Conservation (phyloP, 2,797 vertebrate species). For the Enteromius argenteus region DNA sequence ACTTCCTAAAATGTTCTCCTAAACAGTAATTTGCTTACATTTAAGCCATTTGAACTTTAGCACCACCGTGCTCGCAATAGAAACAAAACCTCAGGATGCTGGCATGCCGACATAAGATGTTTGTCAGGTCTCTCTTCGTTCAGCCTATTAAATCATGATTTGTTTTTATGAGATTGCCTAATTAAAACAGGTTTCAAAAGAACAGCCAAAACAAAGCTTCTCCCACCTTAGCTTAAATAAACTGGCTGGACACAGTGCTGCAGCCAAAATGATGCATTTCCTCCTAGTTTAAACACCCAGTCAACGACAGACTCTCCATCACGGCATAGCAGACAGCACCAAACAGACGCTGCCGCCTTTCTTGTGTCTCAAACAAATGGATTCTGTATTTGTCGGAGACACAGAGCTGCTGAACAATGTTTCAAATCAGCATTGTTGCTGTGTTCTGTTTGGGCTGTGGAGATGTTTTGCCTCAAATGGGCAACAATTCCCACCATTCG, state of each 20-base stretch:
- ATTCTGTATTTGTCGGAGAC: slow-evolving; percentile 36
- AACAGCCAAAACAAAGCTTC: slow-evolving; percentile 49
- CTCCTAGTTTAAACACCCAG: slow-evolving; percentile 57
- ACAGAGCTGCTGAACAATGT: slow-evolving; percentile 37
- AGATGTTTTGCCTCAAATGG: slow-evolving; percentile 4
- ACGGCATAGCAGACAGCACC: slow-evolving; percentile 24
- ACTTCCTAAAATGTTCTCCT: slow-evolving; percentile 24
- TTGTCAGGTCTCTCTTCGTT: slow-evolving; percentile 26
- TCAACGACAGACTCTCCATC: slow-evolving; percentile 57
- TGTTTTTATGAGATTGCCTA: slow-evolving; percentile 47
- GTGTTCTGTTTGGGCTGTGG: slow-evolving; percentile 23
- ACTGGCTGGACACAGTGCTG: slow-evolving; percentile 37
- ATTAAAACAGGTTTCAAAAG: slow-evolving; percentile 51
- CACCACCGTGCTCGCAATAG: slow-evolving; percentile 20
- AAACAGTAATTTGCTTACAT: slow-evolving; percentile 44
- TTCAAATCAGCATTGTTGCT: slow-evolving; percentile 31
- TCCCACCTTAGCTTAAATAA: slow-evolving; percentile 53
- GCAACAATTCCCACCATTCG: not conserved
- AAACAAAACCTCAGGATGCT: slow-evolving; percentile 26
- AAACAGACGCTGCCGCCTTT: slow-evolving; percentile 35
- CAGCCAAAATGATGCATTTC: slow-evolving; percentile 58
- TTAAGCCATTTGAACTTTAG: slow-evolving; percentile 27
- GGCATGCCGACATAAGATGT: slow-evolving; percentile 33
- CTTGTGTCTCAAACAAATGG: slow-evolving; percentile 47
- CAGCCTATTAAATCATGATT: slow-evolving; percentile 49